A percentile compares a stretch with the other conserved stretches of the same genome.
Conservation (phyloP, 2,113 vertebrate species). For the Heterochromis multidens region DNA sequence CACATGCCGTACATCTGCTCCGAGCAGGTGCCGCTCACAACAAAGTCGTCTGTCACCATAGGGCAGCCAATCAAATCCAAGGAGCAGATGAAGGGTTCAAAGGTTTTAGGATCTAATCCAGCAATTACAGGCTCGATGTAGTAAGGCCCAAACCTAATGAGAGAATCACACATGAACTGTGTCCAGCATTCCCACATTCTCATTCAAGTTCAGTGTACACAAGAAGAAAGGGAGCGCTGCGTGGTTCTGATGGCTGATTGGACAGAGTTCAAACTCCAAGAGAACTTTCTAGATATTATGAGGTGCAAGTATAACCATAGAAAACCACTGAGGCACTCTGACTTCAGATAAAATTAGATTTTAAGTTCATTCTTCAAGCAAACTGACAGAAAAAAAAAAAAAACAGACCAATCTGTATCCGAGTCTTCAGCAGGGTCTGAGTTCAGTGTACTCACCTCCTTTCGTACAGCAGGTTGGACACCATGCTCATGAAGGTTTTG, state of each 20-base stretch:
- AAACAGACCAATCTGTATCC: not conserved
- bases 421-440: not conserved
- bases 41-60: conserved; percentile 96
- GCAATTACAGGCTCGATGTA: conserved; percentile 96
- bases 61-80: conserved; percentile 95
- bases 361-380: not conserved
- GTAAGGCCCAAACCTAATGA: conserved; percentile 91
- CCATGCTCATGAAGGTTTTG: conserved; percentile 98
- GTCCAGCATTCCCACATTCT: rapidly evolving
- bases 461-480: conserved; percentile 95
- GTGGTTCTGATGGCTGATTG: too few relatives aligned
- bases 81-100: conserved; percentile 94
- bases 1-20: conserved; percentile 99
- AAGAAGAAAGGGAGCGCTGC: too few relatives aligned
- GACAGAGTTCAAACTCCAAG: not conserved
- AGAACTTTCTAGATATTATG: not conserved
- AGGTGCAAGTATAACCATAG: not conserved
- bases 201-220: not conserved
- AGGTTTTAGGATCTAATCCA: conserved; percentile 87
- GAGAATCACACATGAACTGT: not conserved
- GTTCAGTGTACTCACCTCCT: conserved; percentile 76
- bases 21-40: conserved; percentile 92
- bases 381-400: not conserved
- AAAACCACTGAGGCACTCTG: too few relatives aligned
- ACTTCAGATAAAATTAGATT: not conserved